Conservation (phyloP, 2,888 invertebrate genomes). For the Cephus runcator region DNA sequence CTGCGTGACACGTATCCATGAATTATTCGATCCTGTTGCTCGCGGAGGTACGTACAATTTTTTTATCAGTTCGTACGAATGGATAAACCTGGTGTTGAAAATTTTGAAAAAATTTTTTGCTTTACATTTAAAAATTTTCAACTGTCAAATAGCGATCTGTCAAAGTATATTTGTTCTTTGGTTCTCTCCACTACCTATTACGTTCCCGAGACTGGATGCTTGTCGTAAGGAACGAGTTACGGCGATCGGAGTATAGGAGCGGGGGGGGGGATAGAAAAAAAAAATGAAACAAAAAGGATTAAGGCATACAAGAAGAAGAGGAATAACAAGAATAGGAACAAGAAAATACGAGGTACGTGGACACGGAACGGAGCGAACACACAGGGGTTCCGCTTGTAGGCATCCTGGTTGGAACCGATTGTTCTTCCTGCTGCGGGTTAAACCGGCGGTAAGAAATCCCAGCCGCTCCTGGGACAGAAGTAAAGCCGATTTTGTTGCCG, state of each 20-base stretch:
- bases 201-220: no score
- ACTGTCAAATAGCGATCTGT: no score
- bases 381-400: constrained; percentile 38
- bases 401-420: constrained; percentile 43
- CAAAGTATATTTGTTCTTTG: no score
- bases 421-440: constrained; percentile 31
- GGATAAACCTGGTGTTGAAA: no score
- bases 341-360: constrained; percentile 22
- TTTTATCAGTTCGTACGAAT: background rate
- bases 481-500: constrained; percentile 36
- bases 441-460: constrained; percentile 41
- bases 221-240: no score
- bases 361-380: constrained; percentile 31
- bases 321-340: background rate
- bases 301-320: constrained; percentile 17
- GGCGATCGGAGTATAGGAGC: no score
- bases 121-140: no score
- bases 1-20: constrained; percentile 38
- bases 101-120: no score
- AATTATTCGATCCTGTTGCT: constrained; percentile 43
- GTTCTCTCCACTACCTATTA: no score
- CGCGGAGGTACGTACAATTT: constrained; percentile 15
- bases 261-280: background rate
- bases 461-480: constrained; percentile 24
- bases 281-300: constrained; percentile 19